phyloP scores from a whole-genome alignment of 2,888 invertebrate species.

The Drosophila macrothrix region DNA sequence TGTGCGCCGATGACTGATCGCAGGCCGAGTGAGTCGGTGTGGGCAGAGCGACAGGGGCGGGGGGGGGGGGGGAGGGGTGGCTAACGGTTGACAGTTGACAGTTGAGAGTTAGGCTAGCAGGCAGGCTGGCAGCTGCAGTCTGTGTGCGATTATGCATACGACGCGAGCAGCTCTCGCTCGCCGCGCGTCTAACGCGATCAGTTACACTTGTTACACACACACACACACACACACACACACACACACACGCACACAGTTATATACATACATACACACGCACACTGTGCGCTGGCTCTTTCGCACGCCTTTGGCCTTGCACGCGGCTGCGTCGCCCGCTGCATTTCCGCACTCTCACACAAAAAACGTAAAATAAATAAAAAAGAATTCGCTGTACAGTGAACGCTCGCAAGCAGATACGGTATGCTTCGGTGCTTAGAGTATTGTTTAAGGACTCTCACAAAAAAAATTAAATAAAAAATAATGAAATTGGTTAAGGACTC shows the following conservation, averaged over 20 bases:
- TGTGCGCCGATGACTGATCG: conserved; percentile 25
- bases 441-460: background rate
- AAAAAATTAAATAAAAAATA: conserved; percentile 1
- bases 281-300: conserved; percentile 52
- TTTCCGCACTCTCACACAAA: conserved; percentile 66
- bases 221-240: conserved; percentile 5
- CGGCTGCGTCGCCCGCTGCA: conserved; percentile 65
- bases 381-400: conserved; percentile 10
- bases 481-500: background rate
- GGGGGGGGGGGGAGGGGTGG: background rate
- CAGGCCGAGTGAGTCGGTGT: background rate
- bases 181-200: conserved; percentile 64
- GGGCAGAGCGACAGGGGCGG: fast-evolving
- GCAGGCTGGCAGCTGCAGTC: conserved; percentile 13
- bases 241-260: conserved; percentile 5
- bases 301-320: conserved; percentile 72
- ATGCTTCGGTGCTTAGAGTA: background rate
- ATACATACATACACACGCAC: conserved; percentile 18
- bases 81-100: background rate
- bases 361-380: background rate
- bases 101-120: background rate
- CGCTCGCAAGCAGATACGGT: background rate
- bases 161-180: conserved; percentile 29
- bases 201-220: conserved; percentile 61
- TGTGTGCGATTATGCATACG: conserved; percentile 34